Evolutionary conservation across 2,888 invertebrate species (phyloP), one percentile per base, ranked within the genome.

Genomic region (Latrodectus elegans): DNA sequence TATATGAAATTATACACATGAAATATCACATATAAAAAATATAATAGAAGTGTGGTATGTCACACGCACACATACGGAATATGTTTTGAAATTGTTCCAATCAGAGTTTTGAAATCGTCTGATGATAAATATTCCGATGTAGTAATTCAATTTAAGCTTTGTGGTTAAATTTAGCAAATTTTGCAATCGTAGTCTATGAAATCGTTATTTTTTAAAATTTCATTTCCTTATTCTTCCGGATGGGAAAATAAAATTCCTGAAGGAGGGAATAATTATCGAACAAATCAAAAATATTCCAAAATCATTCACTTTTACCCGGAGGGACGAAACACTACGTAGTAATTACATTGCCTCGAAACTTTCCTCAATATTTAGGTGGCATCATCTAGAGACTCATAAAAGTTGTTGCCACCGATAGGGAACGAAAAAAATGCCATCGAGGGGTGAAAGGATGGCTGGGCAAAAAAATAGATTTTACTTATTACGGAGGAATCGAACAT

Each of bases 401-500:
- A 55, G 22, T 38, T 60, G 60, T 60, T 55, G 55, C 52, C 73
- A 51, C 51, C 73, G 22, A 73, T 17, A 9, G 17, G 17, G 51
- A 53, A 52, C 8, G 14, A 74, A 26, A 74, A 51, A 38, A 71
- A 49, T n/a, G 55, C 74, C 55, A 22, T 26, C 55, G 15, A 4
- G 4, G 14, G 9, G 22, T 26, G 17, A 65, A 65, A 55, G 51
- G n/a, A 60, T 60, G 12, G 10, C 12, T 15, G 60, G 60, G 60
- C 22, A 51, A 68, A 77, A 68, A 77, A 67, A 68, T 8, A 38
- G 65, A 11, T 65, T n/a, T 22, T 14, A 22, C 68, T 77, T 68
- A 77, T 77, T 77, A 77, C 73, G 52, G 65, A 74, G 52, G 65
- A 73, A 67, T 81, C 65, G 81, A 74, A 81, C 73, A 81, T 81